These are phyloP conservation scores for Euphysa ruthae DNA, from an alignment of 30 jellyfish, hydroid and myxozoan genomes.

Conservation along the genomic window DNA sequence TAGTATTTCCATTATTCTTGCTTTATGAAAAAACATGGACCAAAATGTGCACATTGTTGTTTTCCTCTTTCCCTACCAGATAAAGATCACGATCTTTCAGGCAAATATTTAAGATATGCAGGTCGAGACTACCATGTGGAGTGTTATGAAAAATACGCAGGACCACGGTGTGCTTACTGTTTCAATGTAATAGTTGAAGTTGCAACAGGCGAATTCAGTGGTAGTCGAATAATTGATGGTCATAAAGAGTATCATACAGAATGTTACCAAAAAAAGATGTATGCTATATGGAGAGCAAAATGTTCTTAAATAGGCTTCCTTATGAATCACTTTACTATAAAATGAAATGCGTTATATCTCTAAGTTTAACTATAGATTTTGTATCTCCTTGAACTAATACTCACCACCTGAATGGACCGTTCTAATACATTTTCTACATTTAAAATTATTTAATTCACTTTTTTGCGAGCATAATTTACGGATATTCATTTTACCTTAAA, in stretches of 20 bases:
- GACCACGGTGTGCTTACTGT: conserved; percentile 94
- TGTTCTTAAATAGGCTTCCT: conserved; percentile 26
- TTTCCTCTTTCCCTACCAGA: conserved; percentile 75
- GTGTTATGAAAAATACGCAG: conserved; percentile 94
- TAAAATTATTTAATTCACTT: no score
- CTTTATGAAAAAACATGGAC: conserved; percentile 80
- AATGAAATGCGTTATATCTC: no score
- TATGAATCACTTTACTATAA: no score
- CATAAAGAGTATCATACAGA: conserved; percentile 69
- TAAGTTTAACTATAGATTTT: no score
- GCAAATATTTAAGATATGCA: conserved; percentile 52
- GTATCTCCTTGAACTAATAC: no score
- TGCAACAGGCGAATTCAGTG: conserved; percentile 66
- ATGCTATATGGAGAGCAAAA: conserved; percentile 70
- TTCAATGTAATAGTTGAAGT: conserved; percentile 82
- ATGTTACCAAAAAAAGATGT: conserved; percentile 65
- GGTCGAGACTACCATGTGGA: conserved; percentile 86
- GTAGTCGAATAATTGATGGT: conserved; percentile 78
- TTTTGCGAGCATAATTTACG: no score
- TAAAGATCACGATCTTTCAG: conserved; percentile 70
- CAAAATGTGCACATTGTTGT: conserved; percentile 92
- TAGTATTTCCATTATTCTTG: conserved; percentile 82
- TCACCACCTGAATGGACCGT: no score
- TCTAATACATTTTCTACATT: no score
- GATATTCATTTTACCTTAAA: no score